phyloP scores from a whole-genome alignment of 2,888 invertebrate species.

The Eudasyphora cyanicolor region DNA sequence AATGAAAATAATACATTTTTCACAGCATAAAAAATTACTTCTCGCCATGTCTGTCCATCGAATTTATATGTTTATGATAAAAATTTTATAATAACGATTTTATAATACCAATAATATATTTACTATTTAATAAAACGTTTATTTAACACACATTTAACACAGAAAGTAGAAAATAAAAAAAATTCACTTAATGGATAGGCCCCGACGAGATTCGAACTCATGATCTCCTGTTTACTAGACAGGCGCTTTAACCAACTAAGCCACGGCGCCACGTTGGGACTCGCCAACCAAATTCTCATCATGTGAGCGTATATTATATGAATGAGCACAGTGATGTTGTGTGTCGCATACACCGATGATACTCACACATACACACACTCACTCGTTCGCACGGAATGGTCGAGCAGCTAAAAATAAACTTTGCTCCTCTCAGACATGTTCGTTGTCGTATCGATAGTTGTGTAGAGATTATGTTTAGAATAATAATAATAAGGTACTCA shows the following conservation, averaged over 20 bases:
- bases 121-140: no score
- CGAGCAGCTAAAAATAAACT: background rate
- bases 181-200: conserved; percentile 68
- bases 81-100: no score
- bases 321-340: background rate
- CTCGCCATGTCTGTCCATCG: no score
- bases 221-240: conserved; percentile 80
- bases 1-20: no score
- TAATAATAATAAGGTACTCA: background rate
- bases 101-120: no score
- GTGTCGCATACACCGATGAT: background rate
- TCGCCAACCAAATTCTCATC: background rate
- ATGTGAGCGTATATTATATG: background rate
- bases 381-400: background rate
- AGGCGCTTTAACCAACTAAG: conserved; percentile 80
- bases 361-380: background rate
- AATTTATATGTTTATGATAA: no score
- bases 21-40: no score
- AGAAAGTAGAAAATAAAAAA: background rate
- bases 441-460: background rate
- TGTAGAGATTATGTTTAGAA: background rate
- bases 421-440: background rate
- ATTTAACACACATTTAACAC: no score
- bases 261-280: conserved; percentile 76
- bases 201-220: conserved; percentile 80